phyloP scores from a whole-genome alignment of 2,113 vertebrate species.

The Benthochromis sp. region DNA sequence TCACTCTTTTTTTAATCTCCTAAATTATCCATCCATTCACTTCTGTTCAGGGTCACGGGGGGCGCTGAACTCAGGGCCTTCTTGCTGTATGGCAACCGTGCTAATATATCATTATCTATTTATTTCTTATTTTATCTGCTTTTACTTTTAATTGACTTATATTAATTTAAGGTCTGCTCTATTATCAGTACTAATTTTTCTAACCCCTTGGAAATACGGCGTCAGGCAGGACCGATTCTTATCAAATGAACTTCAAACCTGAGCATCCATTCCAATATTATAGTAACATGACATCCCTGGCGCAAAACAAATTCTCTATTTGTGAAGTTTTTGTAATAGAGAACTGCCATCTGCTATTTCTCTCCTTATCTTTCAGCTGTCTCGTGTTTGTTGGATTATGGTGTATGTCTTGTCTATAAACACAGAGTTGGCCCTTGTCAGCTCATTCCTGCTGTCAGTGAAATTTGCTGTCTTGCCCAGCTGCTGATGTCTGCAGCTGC shows the following conservation, averaged over 20 bases:
- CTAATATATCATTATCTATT: neutral
- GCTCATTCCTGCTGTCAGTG: slow-evolving; percentile 21
- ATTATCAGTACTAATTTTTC: neutral
- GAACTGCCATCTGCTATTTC: slow-evolving; percentile 1
- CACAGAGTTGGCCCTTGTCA: neutral
- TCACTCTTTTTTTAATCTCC: neutral
- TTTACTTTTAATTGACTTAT: neutral
- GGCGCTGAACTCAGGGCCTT: neutral
- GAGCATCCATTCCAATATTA: neutral
- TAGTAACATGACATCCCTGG: neutral
- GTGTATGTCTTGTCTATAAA: slow-evolving; percentile 9
- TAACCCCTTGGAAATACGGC: neutral
- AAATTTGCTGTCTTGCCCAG: neutral
- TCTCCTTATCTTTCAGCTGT: slow-evolving; percentile 10
- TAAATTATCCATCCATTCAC: neutral
- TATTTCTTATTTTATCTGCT: neutral
- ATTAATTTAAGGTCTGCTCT: neutral
- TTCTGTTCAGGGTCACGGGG: neutral
- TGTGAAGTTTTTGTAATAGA: neutral
- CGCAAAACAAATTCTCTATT: neutral
- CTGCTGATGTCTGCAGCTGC: slow-evolving; percentile 32
- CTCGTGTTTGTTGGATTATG: slow-evolving; percentile 3
- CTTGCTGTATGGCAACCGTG: neutral
- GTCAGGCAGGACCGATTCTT: neutral
- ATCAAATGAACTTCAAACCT: neutral